phyloP scores from a whole-genome alignment of 2,113 vertebrate genomes.

The Meleagris gallopavo region DNA sequence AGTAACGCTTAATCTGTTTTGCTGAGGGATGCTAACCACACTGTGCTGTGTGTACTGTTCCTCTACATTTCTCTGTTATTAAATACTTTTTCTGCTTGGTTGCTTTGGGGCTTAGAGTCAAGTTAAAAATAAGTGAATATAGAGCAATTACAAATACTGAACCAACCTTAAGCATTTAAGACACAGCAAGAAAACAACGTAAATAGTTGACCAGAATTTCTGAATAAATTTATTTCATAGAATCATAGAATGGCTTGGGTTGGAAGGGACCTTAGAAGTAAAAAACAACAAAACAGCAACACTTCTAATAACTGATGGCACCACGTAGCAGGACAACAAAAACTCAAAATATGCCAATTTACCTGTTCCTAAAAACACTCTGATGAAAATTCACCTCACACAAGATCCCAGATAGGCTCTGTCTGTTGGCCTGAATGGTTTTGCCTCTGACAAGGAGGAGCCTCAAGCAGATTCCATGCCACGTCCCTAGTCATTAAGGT shows the following conservation, averaged over 20 bases:
- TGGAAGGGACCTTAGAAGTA: neutral
- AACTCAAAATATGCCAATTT: neutral
- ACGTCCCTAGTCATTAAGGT: too few species aligned
- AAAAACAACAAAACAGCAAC: neutral
- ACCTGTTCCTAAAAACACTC: neutral
- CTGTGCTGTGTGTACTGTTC: neutral
- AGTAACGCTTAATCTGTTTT: constrained; percentile 54
- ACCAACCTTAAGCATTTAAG: neutral
- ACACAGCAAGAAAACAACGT: fast-evolving
- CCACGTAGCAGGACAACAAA: neutral
- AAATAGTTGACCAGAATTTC: neutral
- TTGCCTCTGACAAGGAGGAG: neutral
- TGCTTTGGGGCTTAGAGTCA: constrained; percentile 28
- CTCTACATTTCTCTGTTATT: constrained; percentile 44
- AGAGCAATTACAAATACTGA: constrained; percentile 17
- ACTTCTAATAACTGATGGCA: neutral
- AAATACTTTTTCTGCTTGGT: constrained; percentile 50
- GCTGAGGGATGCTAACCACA: constrained; percentile 39
- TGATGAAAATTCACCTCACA: neutral
- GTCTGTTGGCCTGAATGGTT: fast-evolving
- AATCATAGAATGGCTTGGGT: too few species aligned
- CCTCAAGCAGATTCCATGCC: neutral
- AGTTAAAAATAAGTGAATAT: constrained; percentile 35
- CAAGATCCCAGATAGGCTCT: neutral
- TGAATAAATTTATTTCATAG: neutral